Percentiles rank a stretch among this genome's conserved stretches.
phyloP scores from a whole-genome alignment of 2,797 vertebrate genomes.

The Hypotaenidia okinawae region DNA sequence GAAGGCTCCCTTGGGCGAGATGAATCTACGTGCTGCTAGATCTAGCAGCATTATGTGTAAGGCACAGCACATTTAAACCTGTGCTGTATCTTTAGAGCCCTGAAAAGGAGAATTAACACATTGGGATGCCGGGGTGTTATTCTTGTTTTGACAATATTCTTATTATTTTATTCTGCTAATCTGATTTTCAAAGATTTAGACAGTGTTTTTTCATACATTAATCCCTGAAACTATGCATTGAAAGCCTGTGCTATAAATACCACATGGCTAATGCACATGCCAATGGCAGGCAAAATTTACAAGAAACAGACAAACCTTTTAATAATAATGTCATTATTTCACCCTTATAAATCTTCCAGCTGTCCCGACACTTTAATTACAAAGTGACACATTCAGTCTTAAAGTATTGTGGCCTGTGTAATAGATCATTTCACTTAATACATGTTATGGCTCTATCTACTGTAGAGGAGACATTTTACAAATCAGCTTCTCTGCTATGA shows the following conservation, averaged over 20 bases:
- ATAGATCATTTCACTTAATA: constrained; percentile 29
- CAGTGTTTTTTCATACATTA: constrained; percentile 15
- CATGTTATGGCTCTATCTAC: background rate
- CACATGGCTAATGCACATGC: background rate
- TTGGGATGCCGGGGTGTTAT: background rate
- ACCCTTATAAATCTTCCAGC: constrained; percentile 46
- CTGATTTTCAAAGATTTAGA: constrained; percentile 50
- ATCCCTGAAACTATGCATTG: constrained; percentile 10
- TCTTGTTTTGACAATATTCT: constrained; percentile 31
- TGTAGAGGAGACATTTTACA: background rate
- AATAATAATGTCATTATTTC: constrained; percentile 44
- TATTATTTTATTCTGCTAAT: constrained; percentile 29
- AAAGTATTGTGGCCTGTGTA: background rate
- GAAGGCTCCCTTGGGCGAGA: background rate
- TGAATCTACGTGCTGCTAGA: background rate
- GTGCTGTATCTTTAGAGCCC: background rate
- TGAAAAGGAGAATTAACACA: background rate
- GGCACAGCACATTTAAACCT: background rate
- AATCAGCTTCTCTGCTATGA: background rate
- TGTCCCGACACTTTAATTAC: constrained; percentile 62
- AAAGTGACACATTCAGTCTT: constrained; percentile 33
- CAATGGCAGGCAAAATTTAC: constrained; percentile 31
- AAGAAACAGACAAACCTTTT: constrained; percentile 19
- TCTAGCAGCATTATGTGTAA: background rate
- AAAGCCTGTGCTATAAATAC: constrained; percentile 23